These are phyloP conservation scores for Drosophila pseudoananassae DNA, from an alignment of 1,140 invertebrate genomes.

Conservation along the genomic window DNA sequence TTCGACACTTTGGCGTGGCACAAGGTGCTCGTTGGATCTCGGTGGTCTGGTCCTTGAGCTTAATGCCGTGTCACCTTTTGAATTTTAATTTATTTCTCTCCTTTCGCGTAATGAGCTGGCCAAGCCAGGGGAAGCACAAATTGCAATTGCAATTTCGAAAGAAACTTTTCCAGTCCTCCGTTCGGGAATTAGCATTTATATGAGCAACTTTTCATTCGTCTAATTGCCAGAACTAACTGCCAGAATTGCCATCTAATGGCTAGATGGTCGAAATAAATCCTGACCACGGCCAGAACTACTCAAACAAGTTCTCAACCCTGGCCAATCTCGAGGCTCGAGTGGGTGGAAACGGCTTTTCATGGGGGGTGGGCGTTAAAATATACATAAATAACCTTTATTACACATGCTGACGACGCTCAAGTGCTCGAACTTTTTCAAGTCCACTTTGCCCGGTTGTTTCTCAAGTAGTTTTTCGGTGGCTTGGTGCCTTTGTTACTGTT, in stretches of 20 bases:
- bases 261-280: slow-evolving; percentile 74
- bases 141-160: slow-evolving; percentile 59
- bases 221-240: too few relatives aligned
- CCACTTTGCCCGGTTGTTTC: slow-evolving; percentile 78
- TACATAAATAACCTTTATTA: slow-evolving; percentile 83
- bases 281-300: slow-evolving; percentile 50
- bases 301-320: slow-evolving; percentile 48
- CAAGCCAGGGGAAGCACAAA: slow-evolving; percentile 15
- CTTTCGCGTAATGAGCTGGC: slow-evolving; percentile 60
- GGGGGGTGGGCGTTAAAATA: slow-evolving; percentile 63
- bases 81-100: slow-evolving; percentile 67
- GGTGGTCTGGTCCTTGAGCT: slow-evolving; percentile 30
- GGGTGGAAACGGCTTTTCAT: slow-evolving; percentile 6
- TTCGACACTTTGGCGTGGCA: slow-evolving; percentile 59
- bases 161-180: not conserved
- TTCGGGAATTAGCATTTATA: slow-evolving; percentile 72
- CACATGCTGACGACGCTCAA: slow-evolving; percentile 78
- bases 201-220: slow-evolving; percentile 73
- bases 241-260: too few relatives aligned
- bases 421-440: slow-evolving; percentile 81
- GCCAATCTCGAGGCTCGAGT: slow-evolving; percentile 28
- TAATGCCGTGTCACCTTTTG: slow-evolving; percentile 74
- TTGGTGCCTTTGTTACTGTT: slow-evolving; percentile 40
- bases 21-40: slow-evolving; percentile 34
- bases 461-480: slow-evolving; percentile 61